Evolutionary conservation across 2,797 vertebrate species (phyloP), one percentile per base, ranked within the genome.

Genomic region (Clamator glandarius): DNA sequence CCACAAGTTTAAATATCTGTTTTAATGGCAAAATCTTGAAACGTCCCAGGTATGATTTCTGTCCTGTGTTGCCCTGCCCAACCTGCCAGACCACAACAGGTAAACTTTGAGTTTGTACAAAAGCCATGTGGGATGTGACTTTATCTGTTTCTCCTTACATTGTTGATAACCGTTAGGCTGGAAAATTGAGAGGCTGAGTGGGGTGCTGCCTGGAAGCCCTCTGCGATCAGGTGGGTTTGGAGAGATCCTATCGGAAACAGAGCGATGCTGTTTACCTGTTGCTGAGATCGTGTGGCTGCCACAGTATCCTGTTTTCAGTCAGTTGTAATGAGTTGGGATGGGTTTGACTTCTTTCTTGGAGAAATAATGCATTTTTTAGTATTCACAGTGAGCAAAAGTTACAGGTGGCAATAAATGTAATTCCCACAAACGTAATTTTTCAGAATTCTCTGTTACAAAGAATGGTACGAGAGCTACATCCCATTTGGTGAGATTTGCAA

Each of bases 271-370:
- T 58, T 41, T 20, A 18, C 28, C 33, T 61, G 61, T 14, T 39
- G 54, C 4, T 41, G 68, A 21, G 36, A 20, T 20, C 1, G 2
- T 6, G 59, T 14, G 0, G 28, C 24, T 26, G 2, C 44, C 54
- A 24, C 41, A 57, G 6, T 17, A 24, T 54, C 80, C 90, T 51
- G 33, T 33, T 73, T 35, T 26, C 69, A 69, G 33, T 8, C 0
- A 2, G 20, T 5, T 58, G 0, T 19, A 9, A 31, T 5, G 84
- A 48, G 48, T 4, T 8, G 0, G 18, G 73, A 18, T 51, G 64
- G 25, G 1, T 90, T 75, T 84, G 93, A 91, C 81, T 88, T 48
- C 84, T 92, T 92, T 51, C 92, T 72, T 88, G 42, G 84, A 72
- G 36, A 84, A 91, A 83, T 61, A 75, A 78, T 61, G 84, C 33